Conservation (phyloP, 2,797 vertebrate species). For the Florisuga fusca region DNA sequence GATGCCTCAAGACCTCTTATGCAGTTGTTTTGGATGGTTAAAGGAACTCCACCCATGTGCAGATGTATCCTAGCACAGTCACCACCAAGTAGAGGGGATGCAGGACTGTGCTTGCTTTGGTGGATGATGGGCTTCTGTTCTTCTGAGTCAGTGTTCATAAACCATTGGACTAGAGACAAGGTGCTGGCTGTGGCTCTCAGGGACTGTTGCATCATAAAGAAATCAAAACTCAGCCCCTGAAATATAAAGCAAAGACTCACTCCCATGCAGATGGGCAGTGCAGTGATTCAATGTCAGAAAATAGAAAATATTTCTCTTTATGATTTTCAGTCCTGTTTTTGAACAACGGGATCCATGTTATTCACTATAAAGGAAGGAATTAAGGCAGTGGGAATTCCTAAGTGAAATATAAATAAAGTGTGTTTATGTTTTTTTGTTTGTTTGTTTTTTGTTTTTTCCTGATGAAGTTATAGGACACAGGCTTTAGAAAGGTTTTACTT, state of each 20-base stretch:
- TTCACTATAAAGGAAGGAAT: neutral
- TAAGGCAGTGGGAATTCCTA: neutral
- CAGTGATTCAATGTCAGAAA: neutral
- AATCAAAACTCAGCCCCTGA: neutral
- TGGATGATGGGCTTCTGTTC: neutral
- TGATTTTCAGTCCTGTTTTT: neutral
- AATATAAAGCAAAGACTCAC: neutral
- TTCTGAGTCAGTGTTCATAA: neutral
- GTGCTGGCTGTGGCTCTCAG: neutral
- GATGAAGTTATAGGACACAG: neutral
- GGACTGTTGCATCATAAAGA: neutral
- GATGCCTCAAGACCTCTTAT: neutral
- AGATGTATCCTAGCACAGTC: neutral
- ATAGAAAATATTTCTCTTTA: neutral
- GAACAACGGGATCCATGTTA: neutral
- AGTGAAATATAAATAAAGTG: neutral
- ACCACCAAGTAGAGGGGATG: neutral
- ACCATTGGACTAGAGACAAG: neutral
- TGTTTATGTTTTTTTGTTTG: neutral
- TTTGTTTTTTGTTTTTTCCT: neutral
- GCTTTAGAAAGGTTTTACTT: neutral
- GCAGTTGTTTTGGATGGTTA: neutral
- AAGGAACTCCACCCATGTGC: neutral
- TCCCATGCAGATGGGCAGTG: neutral
- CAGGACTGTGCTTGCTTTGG: neutral